Conservation (phyloP, 2,797 vertebrate species). For the Gadopsis bispinosus region DNA sequence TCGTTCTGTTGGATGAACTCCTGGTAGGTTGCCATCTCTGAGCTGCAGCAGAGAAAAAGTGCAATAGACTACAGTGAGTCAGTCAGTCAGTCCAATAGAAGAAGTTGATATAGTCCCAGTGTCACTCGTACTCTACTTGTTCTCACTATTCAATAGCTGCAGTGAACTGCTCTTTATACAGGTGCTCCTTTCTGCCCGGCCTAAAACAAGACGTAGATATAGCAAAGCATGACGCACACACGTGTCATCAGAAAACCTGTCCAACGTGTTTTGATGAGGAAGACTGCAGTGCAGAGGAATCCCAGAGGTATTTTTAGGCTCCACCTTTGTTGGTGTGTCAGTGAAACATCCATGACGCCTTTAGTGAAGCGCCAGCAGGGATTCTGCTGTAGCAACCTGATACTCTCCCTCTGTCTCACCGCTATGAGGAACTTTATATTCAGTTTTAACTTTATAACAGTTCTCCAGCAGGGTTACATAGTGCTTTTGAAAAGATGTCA, state of each 20-base stretch:
- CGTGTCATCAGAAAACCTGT: slow-evolving; percentile 58
- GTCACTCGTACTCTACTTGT: neutral
- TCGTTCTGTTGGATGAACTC: slow-evolving; percentile 99
- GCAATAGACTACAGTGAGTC: slow-evolving; percentile 15
- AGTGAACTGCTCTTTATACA: slow-evolving; percentile 45
- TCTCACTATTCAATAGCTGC: neutral
- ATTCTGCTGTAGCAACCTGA: slow-evolving; percentile 13
- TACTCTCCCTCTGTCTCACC: neutral
- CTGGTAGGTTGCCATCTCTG: slow-evolving; percentile 91
- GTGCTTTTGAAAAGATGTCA: neutral
- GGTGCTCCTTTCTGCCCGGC: neutral
- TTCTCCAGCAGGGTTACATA: neutral
- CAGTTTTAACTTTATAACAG: too few species aligned
- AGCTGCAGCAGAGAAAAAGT: slow-evolving; percentile 44
- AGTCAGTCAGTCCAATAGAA: neutral
- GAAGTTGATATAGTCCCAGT: neutral
- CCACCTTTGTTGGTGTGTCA: slow-evolving; percentile 22
- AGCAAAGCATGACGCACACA: slow-evolving; percentile 55
- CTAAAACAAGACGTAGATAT: slow-evolving; percentile 38
- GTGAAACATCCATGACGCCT: neutral
- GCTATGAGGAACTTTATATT: neutral
- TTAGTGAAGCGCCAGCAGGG: slow-evolving; percentile 6
- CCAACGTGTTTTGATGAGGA: slow-evolving; percentile 47
- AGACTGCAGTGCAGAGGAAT: slow-evolving; percentile 16
- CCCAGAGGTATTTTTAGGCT: slow-evolving; percentile 7